Conservation (phyloP, 2,113 vertebrate species). For the Peucedramus taeniatus region DNA sequence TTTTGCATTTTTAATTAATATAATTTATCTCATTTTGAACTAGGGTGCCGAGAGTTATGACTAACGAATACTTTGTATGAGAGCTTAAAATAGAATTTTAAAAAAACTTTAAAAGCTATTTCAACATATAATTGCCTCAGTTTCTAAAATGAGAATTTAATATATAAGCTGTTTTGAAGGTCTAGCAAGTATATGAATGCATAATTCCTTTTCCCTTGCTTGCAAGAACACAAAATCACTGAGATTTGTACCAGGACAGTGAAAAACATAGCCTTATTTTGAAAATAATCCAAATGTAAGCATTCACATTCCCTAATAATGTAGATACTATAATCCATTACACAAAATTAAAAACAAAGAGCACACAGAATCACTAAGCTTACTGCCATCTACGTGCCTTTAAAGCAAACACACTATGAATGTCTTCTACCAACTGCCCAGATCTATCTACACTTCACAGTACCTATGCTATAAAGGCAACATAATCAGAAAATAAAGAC, state of each 20-base stretch:
- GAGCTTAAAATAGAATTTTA: slow-evolving; percentile 6
- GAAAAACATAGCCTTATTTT: not conserved
- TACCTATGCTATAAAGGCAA: not conserved
- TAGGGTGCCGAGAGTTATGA: not conserved
- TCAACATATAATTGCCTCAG: not conserved
- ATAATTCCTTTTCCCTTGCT: not conserved
- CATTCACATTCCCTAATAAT: not conserved
- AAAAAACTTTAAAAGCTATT: not conserved
- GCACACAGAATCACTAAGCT: not conserved
- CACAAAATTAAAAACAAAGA: not conserved
- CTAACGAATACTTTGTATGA: not conserved
- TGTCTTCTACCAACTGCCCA: not conserved
- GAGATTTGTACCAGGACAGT: not conserved
- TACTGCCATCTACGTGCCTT: not conserved
- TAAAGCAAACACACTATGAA: not conserved
- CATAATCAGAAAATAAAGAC: not conserved
- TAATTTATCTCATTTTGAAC: slow-evolving; percentile 27
- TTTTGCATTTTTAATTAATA: slow-evolving; percentile 49
- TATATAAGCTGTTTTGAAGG: not conserved
- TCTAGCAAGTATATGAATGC: not conserved
- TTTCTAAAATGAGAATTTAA: not conserved
- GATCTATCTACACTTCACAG: not conserved
- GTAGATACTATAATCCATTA: not conserved
- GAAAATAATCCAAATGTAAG: not conserved
- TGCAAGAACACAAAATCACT: not conserved